Evolutionary conservation across 1,140 invertebrate species (phyloP), one percentile per base, ranked within the genome.

Genomic region (Drosophila trapezifrons): DNA sequence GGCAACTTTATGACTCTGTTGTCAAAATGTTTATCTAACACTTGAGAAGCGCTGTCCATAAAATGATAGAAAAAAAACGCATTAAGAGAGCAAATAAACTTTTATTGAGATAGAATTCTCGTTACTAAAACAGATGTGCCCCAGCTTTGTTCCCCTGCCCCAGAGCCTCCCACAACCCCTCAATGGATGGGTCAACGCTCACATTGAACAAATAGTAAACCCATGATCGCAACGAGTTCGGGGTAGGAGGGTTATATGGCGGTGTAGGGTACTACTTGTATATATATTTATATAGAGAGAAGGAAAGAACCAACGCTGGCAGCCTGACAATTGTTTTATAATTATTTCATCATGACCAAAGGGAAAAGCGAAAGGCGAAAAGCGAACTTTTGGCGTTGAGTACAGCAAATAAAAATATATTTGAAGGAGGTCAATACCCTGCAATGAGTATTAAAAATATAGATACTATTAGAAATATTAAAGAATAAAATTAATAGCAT

Each of bases 1-100:
- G 46, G 46, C 25, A 80, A 76, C 65, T 81, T 87, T 75, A 86
- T 76, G 82, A 72, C 74, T 59, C 59, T 45, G 67, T 72, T 85
- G 81, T 85, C 83, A 87, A 87, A 85, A 86, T 85, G 70, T 82
- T 85, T 85, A 87, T 87, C 83, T 87, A 78, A 72, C 83, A 87
- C 83, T 82, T 60, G 81, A 83, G 47, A 58, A 59, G 76, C 56
- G 57, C 46, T 75, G 63, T 55, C 56, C 40, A 76, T 76, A 76
- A 63, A 79, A 78, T 78, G 73, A 78, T 85, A 77, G 81, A 83
- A 80, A 57, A 58, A 75, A 80, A 59, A 70, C 65, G 63, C 72
- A 76, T 76, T 76, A 58, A 67, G 73, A 43, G 72, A 46, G 77
- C 72, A 80, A 85, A 85, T 78, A 81, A 85, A 86, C 69, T 47